Evolutionary conservation across 1,140 invertebrate genomes (phyloP).

Genomic region (Brachionus rubens): DNA sequence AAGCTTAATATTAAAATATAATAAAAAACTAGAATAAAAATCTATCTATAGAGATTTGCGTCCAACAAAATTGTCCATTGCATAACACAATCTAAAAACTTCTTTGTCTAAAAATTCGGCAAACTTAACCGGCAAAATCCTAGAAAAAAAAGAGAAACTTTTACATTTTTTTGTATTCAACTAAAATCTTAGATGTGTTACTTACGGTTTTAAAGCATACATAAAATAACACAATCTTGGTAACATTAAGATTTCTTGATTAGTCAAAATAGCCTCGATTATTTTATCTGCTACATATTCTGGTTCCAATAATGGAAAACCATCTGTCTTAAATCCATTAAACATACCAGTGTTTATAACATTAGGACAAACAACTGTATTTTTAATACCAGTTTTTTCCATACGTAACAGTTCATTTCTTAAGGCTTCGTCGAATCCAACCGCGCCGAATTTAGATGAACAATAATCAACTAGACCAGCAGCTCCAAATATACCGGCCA

Average conservation of each 20-base stretch:
- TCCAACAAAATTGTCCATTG: conserved; percentile 35
- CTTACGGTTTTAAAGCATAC: conserved; percentile 60
- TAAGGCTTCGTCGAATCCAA: conserved; percentile 78
- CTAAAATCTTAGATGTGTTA: background rate
- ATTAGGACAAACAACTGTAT: conserved; percentile 85
- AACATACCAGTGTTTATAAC: conserved; percentile 96
- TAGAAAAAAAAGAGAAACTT: background rate
- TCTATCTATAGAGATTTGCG: no score
- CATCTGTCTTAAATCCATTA: conserved; percentile 63
- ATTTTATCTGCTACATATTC: conserved; percentile 81
- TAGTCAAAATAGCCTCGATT: conserved; percentile 74
- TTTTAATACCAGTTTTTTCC: conserved; percentile 68
- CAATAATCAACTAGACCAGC: conserved; percentile 86
- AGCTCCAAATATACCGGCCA: conserved; percentile 70
- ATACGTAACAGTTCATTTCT: conserved; percentile 52
- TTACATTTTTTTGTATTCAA: background rate
- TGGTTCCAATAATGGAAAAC: conserved; percentile 74
- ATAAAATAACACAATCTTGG: conserved; percentile 71
- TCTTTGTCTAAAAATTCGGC: background rate
- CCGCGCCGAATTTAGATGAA: conserved; percentile 86
- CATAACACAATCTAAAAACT: background rate
- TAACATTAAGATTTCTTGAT: conserved; percentile 73
- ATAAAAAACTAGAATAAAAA: no score
- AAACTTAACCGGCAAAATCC: conserved; percentile 16
- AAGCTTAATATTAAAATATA: no score